A percentile compares a stretch with the other conserved stretches of the same genome.
Evolutionary conservation across 2,113 vertebrate genomes (phyloP).

Genomic region (Spea multiplicata): DNA sequence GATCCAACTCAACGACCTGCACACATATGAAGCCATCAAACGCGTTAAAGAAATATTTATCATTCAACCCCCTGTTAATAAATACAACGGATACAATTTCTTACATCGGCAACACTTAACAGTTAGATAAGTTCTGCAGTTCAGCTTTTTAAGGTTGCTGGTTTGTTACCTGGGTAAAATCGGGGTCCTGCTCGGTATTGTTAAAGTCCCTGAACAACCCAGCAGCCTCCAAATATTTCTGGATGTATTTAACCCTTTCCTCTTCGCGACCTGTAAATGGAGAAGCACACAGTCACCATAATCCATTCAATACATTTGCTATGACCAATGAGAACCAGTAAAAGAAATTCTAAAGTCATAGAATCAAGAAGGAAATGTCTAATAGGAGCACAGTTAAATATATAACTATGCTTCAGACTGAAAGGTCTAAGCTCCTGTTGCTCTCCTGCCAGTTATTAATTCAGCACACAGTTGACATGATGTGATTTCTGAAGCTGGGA

Average conservation of each 20-base stretch:
- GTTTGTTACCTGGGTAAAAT: slow-evolving; percentile 82
- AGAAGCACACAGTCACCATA: neutral
- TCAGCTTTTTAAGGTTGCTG: neutral
- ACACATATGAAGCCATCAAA: slow-evolving; percentile 4
- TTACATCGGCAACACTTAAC: too few relatives aligned
- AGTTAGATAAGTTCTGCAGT: too few relatives aligned
- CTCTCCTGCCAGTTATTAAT: too few relatives aligned
- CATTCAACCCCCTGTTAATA: too few relatives aligned
- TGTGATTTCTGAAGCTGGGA: too few relatives aligned
- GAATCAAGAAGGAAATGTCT: too few relatives aligned
- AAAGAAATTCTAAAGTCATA: neutral
- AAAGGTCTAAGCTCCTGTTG: too few relatives aligned
- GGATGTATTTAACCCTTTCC: slow-evolving; percentile 72
- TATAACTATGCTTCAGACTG: too few relatives aligned
- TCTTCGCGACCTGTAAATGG: slow-evolving; percentile 77
- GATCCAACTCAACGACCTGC: slow-evolving; percentile 80
- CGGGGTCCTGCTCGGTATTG: slow-evolving; percentile 79
- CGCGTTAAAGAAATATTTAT: neutral
- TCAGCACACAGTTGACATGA: too few relatives aligned
- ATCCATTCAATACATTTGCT: neutral
- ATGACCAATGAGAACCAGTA: neutral
- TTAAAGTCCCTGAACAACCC: slow-evolving; percentile 89
- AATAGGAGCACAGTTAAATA: too few relatives aligned
- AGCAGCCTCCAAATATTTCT: slow-evolving; percentile 81
- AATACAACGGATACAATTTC: too few relatives aligned